A percentile compares a stretch with the other conserved stretches of the same genome.
Evolutionary conservation across 2,113 vertebrate species (phyloP).

Genomic region (Gambusia holbrooki): DNA sequence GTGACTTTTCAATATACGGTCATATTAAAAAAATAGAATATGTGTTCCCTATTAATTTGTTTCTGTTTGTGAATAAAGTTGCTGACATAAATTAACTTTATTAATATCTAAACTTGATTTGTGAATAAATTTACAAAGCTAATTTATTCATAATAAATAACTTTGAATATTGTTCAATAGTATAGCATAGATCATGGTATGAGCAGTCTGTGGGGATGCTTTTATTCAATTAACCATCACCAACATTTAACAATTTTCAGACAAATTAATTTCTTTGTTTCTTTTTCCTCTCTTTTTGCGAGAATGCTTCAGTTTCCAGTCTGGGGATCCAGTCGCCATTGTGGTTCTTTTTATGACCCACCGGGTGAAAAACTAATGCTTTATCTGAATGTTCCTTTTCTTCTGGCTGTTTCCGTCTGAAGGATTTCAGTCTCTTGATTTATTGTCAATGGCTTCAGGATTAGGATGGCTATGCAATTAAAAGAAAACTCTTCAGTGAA

Average conservation of each 20-base stretch:
- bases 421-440: slow-evolving; percentile 27
- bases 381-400: slow-evolving; percentile 6
- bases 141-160: no score
- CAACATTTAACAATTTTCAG: neutral
- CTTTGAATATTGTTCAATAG: no score
- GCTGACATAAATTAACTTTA: no score
- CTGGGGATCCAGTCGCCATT: no score
- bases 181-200: no score
- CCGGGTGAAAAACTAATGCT: neutral
- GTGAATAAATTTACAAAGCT: no score
- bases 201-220: neutral
- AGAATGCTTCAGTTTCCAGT: slow-evolving; percentile 4
- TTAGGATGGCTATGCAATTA: slow-evolving; percentile 47
- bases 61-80: no score
- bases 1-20: no score
- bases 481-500: slow-evolving; percentile 48
- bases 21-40: no score
- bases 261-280: neutral
- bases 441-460: slow-evolving; percentile 46
- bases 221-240: neutral
- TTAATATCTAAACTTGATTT: no score
- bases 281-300: neutral
- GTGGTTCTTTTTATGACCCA: slow-evolving; percentile 4
- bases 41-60: no score
- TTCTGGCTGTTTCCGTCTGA: slow-evolving; percentile 17